Conservation (phyloP, 2,888 invertebrate genomes). For the Belgica antarctica region DNA sequence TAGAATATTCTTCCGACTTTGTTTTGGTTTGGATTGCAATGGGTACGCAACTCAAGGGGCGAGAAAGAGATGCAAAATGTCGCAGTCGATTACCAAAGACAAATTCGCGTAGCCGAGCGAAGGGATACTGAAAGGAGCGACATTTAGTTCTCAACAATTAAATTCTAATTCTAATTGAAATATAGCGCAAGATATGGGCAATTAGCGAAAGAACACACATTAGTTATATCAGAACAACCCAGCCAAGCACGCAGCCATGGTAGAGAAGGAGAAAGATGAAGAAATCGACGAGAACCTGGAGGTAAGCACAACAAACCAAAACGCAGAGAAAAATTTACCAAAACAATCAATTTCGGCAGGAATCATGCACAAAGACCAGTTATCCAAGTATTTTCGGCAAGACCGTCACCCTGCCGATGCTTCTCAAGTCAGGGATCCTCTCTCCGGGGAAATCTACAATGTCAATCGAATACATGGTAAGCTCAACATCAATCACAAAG, state of each 20-base stretch:
- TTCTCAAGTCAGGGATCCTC: constrained; percentile 79
- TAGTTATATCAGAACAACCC: no score
- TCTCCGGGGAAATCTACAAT: constrained; percentile 79
- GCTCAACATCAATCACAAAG: constrained; percentile 45
- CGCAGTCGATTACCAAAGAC: no score
- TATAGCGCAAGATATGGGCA: constrained; percentile 30
- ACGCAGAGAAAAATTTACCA: not conserved
- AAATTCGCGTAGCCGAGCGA: no score
- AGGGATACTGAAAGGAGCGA: no score
- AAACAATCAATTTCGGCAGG: not conserved
- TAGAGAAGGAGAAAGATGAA: constrained; percentile 54
- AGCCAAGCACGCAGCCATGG: constrained; percentile 1
- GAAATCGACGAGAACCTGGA: constrained; percentile 61
- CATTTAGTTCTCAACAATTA: not conserved
- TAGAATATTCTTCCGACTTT: no score
- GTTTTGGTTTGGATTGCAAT: no score
- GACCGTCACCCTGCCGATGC: constrained; percentile 80
- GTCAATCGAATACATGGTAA: constrained; percentile 86
- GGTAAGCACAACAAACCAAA: constrained; percentile 49
- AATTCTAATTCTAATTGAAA: not conserved
- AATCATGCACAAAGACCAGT: constrained; percentile 17
- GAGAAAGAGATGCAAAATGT: no score
- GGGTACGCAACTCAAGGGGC: no score
- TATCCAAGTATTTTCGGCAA: constrained; percentile 52
- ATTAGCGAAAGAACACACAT: not conserved